Base-by-base conservation (phyloP, 1,140 invertebrate genomes). In the Lepeophtheirus salmonis region DNA sequence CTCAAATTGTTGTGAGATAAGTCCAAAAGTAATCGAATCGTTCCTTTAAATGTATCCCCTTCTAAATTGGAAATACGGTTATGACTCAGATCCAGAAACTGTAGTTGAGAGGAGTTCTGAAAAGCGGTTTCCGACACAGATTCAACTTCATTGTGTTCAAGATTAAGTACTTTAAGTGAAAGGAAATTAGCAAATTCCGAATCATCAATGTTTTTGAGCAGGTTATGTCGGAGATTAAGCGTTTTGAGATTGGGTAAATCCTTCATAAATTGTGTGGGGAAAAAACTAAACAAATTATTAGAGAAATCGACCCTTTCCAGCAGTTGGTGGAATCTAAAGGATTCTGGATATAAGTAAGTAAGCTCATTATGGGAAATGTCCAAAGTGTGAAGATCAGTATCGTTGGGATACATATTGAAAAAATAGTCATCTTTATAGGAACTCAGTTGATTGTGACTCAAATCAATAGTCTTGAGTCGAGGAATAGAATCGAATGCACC, bases 101-200 rank as follows among this genome's bases (percentile, higher is more conserved):
- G 87, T 57, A 91, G 74, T 71, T 89, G 86, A 0, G 85, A 82
- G 0, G 87, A 91, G 68, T 91, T 91, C 64, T 88, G 82, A 69
- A 91, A 91, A 0, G 86, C 83, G 72, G 84, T 80, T 72, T 88
- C 85, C 63, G 81, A 83, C 12, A 92, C 78, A 58, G 78, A 77
- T 66, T 86, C 83, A 63, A 92, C 76, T 64, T 79, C 72, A 67
- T 91, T 91, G 60, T 79, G 68, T 0, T 80, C 77, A 12, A 91
- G 68, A 63, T 82, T 72, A 21, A 92, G 68, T 1, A 74, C 72
- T 59, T 80, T 75, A 1, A 91, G 70, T 56, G 80, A 75, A 2
- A 81, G 80, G 22, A 89, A 72, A 50, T 85, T 79, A 0, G 86
- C 81, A 70, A 90, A 91, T 66, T 86, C 83, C 63, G 85, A 77